Conservation (phyloP, 2,888 invertebrate genomes). For the Lampropteryx suffumata region DNA sequence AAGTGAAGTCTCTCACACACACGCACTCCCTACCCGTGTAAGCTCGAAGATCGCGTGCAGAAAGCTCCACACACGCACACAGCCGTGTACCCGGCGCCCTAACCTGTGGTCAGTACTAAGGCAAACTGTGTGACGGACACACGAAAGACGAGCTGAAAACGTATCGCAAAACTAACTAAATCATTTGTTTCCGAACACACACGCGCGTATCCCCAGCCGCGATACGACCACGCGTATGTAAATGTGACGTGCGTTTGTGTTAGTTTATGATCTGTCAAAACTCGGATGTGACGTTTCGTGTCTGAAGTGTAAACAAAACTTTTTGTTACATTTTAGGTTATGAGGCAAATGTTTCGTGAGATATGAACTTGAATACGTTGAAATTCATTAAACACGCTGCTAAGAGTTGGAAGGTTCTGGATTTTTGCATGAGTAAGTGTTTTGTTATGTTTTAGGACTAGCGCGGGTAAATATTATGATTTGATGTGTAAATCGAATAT, state of each 20-base stretch:
- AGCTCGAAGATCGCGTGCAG: conserved; percentile 80
- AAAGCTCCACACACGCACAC: conserved; percentile 81
- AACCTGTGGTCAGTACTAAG: conserved; percentile 82
- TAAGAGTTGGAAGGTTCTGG: conserved; percentile 66
- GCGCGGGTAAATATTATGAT: conserved; percentile 50
- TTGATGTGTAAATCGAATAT: conserved; percentile 47
- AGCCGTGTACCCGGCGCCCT: conserved; percentile 76
- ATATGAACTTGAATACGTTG: conserved; percentile 73
- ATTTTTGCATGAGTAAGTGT: conserved; percentile 75
- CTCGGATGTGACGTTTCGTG: conserved; percentile 76
- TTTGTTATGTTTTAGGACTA: conserved; percentile 46
- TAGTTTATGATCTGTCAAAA: conserved; percentile 78
- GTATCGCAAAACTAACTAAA: conserved; percentile 70
- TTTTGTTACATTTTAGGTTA: conserved; percentile 56
- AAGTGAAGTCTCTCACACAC: conserved; percentile 72
- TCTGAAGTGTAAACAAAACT: conserved; percentile 81
- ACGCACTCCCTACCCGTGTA: conserved; percentile 72
- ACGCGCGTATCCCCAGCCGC: conserved; percentile 42
- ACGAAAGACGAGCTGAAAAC: conserved; percentile 82
- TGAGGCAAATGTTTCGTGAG: conserved; percentile 66
- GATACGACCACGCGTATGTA: conserved; percentile 62
- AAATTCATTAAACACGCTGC: conserved; percentile 69
- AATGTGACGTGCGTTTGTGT: conserved; percentile 71
- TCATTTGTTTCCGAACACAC: conserved; percentile 50
- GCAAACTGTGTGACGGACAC: conserved; percentile 83